Evolutionary conservation across 2,888 invertebrate genomes (phyloP).

Genomic region (Nesidiocoris tenuis): DNA sequence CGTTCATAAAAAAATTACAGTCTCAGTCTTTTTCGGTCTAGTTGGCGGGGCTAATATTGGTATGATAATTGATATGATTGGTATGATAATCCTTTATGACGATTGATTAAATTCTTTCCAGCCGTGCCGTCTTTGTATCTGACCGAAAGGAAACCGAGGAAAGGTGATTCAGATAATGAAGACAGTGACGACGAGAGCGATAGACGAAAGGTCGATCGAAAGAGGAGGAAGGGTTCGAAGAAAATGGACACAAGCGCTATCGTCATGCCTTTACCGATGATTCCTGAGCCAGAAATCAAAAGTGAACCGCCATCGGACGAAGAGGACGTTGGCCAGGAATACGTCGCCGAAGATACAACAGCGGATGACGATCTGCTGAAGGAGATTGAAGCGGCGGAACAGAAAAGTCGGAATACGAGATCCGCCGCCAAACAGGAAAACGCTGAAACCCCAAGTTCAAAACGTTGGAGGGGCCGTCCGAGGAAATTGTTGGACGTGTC

Average conservation of each 20-base stretch:
- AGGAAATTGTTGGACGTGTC: not conserved
- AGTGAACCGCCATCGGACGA: slow-evolving; percentile 32
- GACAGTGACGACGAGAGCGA: not conserved
- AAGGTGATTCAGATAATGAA: not conserved
- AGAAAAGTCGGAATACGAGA: not conserved
- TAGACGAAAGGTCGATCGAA: not conserved
- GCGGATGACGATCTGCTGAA: slow-evolving; percentile 7
- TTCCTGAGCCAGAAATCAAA: slow-evolving; percentile 22
- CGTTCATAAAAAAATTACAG: too few relatives aligned
- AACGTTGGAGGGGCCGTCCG: slow-evolving; percentile 6
- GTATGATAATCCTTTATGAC: too few relatives aligned
- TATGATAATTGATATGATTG: too few relatives aligned
- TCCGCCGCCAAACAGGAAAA: not conserved
- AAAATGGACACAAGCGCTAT: slow-evolving; percentile 30
- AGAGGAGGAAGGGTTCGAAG: not conserved
- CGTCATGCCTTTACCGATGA: slow-evolving; percentile 28
- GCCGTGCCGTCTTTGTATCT: slow-evolving; percentile 31
- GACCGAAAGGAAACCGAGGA: slow-evolving; percentile 13
- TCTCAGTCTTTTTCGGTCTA: too few relatives aligned
- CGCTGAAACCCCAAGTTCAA: not conserved
- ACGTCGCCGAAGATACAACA: not conserved
- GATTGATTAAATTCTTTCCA: too few relatives aligned
- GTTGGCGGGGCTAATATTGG: too few relatives aligned
- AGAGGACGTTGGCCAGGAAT: slow-evolving; percentile 28
- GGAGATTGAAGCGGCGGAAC: slow-evolving; percentile 6